These are phyloP conservation scores for Onychostruthus taczanowskii DNA, from an alignment of 2,113 vertebrate species.

Conservation along the genomic window DNA sequence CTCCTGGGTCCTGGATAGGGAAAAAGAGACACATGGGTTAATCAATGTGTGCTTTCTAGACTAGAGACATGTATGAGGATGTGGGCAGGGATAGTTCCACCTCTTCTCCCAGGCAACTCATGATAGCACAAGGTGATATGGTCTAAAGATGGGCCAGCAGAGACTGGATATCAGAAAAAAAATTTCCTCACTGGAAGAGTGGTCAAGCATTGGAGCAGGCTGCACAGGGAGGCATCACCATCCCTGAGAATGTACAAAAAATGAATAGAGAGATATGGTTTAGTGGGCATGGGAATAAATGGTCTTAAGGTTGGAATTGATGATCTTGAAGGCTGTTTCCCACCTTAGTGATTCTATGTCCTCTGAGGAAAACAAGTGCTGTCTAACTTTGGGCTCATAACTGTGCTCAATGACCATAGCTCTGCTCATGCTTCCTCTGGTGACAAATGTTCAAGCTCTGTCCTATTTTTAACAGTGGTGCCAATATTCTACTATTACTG, in stretches of 20 bases:
- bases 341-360: neutral
- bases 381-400: neutral
- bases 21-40: fast-evolving
- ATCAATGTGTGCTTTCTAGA: neutral
- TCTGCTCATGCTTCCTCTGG: neutral
- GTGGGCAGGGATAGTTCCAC: fast-evolving
- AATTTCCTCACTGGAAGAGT: neutral
- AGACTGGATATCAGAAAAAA: neutral
- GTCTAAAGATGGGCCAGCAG: neutral
- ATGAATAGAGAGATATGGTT: fast-evolving
- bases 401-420: neutral
- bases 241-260: neutral
- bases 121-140: neutral
- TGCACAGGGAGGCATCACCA: fast-evolving
- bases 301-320: neutral
- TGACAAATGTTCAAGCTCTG: neutral
- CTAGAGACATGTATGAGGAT: neutral
- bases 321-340: neutral
- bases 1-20: neutral
- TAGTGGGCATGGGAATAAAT: neutral
- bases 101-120: neutral
- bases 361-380: neutral
- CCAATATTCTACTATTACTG: neutral
- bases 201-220: neutral
- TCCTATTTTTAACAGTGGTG: neutral